These are phyloP conservation scores for Phylloscopus whistleri DNA, from an alignment of 2,113 vertebrate species.

Conservation along the genomic window DNA sequence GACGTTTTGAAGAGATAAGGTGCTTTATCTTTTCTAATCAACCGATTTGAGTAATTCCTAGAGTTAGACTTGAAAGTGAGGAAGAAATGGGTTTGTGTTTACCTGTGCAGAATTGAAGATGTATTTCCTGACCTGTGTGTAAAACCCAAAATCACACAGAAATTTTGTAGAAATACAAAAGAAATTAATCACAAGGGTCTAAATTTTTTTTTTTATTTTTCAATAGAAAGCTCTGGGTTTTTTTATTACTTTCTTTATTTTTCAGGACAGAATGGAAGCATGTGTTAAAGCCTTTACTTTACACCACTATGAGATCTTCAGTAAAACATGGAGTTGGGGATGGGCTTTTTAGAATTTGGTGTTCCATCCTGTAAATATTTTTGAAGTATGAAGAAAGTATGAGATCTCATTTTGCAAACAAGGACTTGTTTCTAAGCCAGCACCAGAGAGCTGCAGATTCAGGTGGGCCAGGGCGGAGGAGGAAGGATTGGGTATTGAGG, in stretches of 20 bases:
- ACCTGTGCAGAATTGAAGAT: not conserved
- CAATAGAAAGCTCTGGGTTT: not conserved
- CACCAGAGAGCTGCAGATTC: not conserved
- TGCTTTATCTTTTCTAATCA: not conserved
- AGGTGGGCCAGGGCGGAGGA: not conserved
- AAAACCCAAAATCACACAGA: not conserved
- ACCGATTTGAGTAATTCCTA: not conserved
- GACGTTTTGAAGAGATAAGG: not conserved
- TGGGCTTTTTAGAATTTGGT: not conserved
- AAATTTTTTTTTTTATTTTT: not conserved
- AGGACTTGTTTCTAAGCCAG: not conserved
- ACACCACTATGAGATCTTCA: not conserved
- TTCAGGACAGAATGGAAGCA: not conserved
- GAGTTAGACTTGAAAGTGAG: not conserved
- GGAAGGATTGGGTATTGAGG: not conserved
- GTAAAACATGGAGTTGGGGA: not conserved
- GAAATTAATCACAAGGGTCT: accelerated
- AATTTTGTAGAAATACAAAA: not conserved
- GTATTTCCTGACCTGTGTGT: not conserved
- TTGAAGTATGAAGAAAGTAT: not conserved
- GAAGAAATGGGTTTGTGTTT: not conserved
- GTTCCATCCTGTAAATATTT: not conserved
- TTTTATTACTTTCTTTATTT: not conserved
- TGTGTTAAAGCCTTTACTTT: not conserved
- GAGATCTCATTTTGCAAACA: not conserved